Conservation (phyloP, 2,888 invertebrate species). For the Poecilus cupreus region DNA sequence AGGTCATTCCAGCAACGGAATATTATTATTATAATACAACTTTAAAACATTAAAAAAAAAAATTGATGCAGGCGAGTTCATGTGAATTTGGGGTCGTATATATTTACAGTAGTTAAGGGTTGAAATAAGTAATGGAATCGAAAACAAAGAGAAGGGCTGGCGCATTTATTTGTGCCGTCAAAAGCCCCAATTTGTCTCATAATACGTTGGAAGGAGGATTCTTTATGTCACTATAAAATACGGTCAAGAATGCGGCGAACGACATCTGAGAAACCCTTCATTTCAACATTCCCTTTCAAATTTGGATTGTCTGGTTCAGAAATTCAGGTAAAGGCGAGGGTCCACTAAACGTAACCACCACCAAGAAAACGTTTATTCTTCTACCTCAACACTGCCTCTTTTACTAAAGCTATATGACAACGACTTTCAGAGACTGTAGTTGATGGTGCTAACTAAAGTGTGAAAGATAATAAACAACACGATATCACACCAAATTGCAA, state of each 20-base stretch:
- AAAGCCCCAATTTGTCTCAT: constrained; percentile 19
- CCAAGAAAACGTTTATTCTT: neutral
- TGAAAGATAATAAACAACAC: no score
- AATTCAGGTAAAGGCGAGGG: neutral
- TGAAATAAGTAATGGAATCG: neutral
- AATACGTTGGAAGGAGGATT: constrained; percentile 7
- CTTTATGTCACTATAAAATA: constrained; percentile 26
- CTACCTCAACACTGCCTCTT: neutral
- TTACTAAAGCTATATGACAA: no score
- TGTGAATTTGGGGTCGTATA: no score
- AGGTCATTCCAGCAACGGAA: no score
- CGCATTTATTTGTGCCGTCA: neutral
- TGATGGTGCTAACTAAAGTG: no score
- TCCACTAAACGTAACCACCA: no score
- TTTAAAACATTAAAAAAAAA: no score
- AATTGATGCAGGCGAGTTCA: no score
- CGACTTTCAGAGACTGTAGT: no score
- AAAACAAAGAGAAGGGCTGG: constrained; percentile 1
- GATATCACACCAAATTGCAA: no score
- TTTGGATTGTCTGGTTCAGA: neutral
- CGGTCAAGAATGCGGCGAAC: neutral
- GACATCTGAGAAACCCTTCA: constrained; percentile 5
- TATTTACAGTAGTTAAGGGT: neutral
- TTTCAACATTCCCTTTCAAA: neutral
- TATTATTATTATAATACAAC: no score